Evolutionary conservation across 2,797 vertebrate genomes (phyloP), one percentile per base, ranked within the genome.

Genomic region (Triplophysa bombifrons): DNA sequence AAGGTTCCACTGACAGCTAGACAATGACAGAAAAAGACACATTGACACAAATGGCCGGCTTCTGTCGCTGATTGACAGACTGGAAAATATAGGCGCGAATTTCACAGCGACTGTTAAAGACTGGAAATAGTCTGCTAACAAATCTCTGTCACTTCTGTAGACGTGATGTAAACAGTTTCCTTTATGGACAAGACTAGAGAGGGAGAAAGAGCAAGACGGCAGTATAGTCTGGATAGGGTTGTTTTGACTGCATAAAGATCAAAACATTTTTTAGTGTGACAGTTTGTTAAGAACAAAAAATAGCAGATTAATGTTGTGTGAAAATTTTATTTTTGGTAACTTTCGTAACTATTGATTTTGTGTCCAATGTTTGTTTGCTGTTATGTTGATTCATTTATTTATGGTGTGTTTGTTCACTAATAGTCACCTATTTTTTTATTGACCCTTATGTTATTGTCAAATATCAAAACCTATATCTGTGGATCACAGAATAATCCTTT

Each of bases 11-110:
- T 78, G 68, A 72, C 68, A 72, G 58, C 63, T 64, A 55, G 48
- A 78, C 58, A 27, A 20, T 41, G 68, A 53, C 46, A 53, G 56
- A 41, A 44, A 38, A 78, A 72, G 68, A 64, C 76, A 77, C 48
- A 3, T 46, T 30, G 76, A 64, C 60, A 65, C 58, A 72, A 55
- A 72, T 72, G 58, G 68, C 46, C 20, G 38, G 51, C 27, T 41
- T 78, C 60, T 78, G 60, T 64, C 68, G 25, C 76, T 78, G 30
- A 20, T 56, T 65, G 68, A 78, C 48, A 72, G 68, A 64, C 46
- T 72, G 68, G 48, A 64, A 20, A 78, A 71, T 71, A 51, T 70
- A 64, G 58, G 27, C 46, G 1, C 38, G 48, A 51, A 53, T 78
- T 64, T 64, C 61, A 63, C 76, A 78, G 46, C 17, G 30, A 78